Evolutionary conservation across 37 sponge, comb jelly and placozoan species (phyloP).

Genomic region (Petrosia ficiformis): DNA sequence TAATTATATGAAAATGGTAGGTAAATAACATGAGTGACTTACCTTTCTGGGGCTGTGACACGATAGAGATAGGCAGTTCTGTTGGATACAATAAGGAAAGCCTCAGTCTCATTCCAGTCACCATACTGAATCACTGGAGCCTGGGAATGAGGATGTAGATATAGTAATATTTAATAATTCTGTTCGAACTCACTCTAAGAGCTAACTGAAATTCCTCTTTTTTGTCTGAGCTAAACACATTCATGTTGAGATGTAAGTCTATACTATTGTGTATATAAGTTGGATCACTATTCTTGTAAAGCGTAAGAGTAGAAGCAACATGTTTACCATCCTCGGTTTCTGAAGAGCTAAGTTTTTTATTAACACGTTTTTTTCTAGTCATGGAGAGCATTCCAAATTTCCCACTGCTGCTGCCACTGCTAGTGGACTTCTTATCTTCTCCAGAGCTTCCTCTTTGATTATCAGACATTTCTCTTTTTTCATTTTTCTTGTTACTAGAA

Average conservation of each 20-base stretch:
- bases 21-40: background rate
- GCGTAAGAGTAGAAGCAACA: background rate
- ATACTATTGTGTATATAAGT: conserved; percentile 54
- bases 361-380: background rate
- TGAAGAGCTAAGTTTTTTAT: background rate
- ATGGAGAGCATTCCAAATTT: background rate
- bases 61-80: conserved; percentile 26
- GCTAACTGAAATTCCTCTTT: conserved; percentile 53
- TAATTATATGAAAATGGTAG: background rate
- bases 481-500: background rate
- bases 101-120: background rate
- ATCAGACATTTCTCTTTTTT: background rate
- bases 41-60: conserved; percentile 55
- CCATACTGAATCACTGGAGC: background rate
- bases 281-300: conserved; percentile 45
- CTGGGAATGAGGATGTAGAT: background rate
- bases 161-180: background rate
- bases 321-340: background rate
- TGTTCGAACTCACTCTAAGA: conserved; percentile 35
- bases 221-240: conserved; percentile 40
- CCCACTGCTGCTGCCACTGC: conserved; percentile 2
- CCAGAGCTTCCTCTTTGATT: background rate
- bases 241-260: conserved; percentile 45
- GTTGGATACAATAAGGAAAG: conserved; percentile 33
- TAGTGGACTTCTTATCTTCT: conserved; percentile 3